Evolutionary conservation across 2,113 vertebrate genomes (phyloP), one percentile per base, ranked within the genome.

Genomic region (Gallinago paraguaiae): DNA sequence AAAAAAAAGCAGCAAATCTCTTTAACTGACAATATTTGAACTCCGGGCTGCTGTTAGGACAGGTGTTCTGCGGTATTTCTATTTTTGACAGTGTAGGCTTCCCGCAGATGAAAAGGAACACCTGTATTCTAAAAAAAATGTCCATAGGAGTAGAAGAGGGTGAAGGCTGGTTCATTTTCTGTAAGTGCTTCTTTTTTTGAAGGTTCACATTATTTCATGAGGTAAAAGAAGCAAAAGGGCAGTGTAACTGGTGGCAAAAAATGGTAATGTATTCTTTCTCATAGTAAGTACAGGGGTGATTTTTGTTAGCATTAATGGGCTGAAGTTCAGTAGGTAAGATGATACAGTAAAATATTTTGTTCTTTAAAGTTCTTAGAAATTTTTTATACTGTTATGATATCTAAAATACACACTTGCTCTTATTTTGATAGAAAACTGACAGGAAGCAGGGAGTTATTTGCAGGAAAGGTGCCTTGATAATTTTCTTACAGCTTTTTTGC

Each of bases 21-120:
- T 95, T 93, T 82, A 83, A 89, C 91, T 19, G 92, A 43, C 69
- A 54, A 17, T 30, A 48, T 90, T 54, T 65, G 79, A 19, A 6
- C 45, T 4, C 53, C 5, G 1, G 7, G 86, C 80, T 84, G 92
- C 95, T 91, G 90, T 28, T 59, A 13, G 83, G 70, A 27, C 96
- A 97, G 96, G 96, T 97, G 97, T 82, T 78, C 81, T 90, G 94
- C 0, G 93, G 90, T 72, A 31, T 72, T 88, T 81, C 96, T 97
- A 97, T 96, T 97, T 97, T 91, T 92, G 95, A 86, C 88, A 72
- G 63, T 6, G 22, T 11, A 45, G 48, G 33, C 88, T 86, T 70
- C 12, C 7, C 6, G 3, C 28, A 85, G 59, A 82, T 64, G 50
- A 90, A 87, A 95, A 94, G 51, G 48, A 33, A 86, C 96, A 93